A percentile compares a stretch with the other conserved stretches of the same genome.
These are phyloP conservation scores for Staurois parvus DNA, from an alignment of 2,797 vertebrate species.

Conservation along the genomic window DNA sequence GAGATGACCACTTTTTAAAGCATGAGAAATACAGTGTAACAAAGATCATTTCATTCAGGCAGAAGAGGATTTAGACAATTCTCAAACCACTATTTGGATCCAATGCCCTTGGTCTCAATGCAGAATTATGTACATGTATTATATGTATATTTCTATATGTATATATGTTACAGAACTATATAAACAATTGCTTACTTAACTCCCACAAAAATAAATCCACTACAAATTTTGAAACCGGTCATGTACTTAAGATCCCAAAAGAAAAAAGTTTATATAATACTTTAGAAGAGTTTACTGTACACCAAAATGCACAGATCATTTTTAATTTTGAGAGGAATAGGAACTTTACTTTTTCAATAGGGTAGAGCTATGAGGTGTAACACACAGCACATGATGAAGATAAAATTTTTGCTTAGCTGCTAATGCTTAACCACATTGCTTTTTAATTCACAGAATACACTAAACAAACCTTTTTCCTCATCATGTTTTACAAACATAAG, in stretches of 20 bases:
- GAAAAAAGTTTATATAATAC: constrained; percentile 63
- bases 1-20: constrained; percentile 60
- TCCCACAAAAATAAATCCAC: constrained; percentile 71
- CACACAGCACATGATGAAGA: not conserved
- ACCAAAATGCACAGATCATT: constrained; percentile 21
- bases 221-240: constrained; percentile 69
- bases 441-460: not conserved
- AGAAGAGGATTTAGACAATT: constrained; percentile 66
- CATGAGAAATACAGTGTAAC: constrained; percentile 64
- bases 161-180: constrained; percentile 72
- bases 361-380: not conserved
- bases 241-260: constrained; percentile 60
- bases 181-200: constrained; percentile 63
- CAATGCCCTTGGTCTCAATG: constrained; percentile 64
- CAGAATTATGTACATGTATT: constrained; percentile 60
- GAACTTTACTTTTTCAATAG: too few species aligned
- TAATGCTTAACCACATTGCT: not conserved
- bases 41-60: constrained; percentile 67
- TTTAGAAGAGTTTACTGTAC: constrained; percentile 67
- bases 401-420: not conserved
- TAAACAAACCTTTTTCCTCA: not conserved
- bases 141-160: constrained; percentile 69
- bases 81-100: constrained; percentile 72
- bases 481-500: not conserved
- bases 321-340: not conserved